Percentiles rank a stretch among this genome's conserved stretches.
phyloP scores from a whole-genome alignment of 2,113 vertebrate genomes.

The Mesocricetus auratus region DNA sequence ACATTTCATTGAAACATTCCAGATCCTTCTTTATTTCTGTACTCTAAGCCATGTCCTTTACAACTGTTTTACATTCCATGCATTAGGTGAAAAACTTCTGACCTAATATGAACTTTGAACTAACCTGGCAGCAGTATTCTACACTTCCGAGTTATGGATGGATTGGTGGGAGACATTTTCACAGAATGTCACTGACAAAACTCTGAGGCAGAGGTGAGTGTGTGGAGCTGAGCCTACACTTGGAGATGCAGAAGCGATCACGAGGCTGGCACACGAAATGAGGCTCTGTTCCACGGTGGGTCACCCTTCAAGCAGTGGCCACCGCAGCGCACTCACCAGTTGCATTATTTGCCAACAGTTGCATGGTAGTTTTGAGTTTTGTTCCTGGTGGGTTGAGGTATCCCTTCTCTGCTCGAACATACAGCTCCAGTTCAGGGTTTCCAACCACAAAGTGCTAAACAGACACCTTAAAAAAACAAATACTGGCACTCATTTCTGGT shows the following conservation, averaged over 20 bases:
- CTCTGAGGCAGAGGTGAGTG: neutral
- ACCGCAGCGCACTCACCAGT: neutral
- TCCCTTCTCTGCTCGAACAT: neutral
- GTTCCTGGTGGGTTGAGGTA: neutral
- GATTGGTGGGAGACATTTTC: neutral
- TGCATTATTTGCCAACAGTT: constrained; percentile 27
- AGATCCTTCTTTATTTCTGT: constrained; percentile 13
- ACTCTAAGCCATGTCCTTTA: constrained; percentile 32
- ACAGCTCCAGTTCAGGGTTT: constrained; percentile 24
- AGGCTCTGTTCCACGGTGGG: neutral
- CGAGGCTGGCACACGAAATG: neutral
- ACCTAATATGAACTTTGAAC: constrained; percentile 16
- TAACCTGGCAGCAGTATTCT: neutral
- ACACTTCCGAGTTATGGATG: neutral
- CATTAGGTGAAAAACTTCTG: neutral
- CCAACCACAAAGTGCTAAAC: constrained; percentile 12
- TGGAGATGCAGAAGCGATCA: neutral
- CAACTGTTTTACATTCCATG: neutral
- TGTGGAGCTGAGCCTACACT: neutral
- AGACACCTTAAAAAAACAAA: constrained; percentile 6
- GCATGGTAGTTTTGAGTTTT: neutral
- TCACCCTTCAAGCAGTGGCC: neutral
- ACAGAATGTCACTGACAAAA: neutral
- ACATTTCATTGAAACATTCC: constrained; percentile 12
- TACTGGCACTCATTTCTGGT: neutral